phyloP scores from a whole-genome alignment of 2,113 vertebrate species.

The Pardalotus punctatus region DNA sequence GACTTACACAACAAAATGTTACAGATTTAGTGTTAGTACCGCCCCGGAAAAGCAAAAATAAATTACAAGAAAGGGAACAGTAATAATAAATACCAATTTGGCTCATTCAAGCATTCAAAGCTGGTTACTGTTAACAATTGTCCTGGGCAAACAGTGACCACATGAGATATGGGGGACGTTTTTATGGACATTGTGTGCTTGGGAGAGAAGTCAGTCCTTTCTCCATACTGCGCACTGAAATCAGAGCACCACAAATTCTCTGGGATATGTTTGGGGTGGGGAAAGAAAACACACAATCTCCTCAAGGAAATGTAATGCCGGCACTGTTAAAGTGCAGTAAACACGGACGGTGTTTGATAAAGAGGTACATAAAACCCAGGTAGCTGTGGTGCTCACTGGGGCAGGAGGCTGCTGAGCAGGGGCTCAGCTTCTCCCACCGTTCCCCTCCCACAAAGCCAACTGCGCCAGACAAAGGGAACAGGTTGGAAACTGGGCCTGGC shows the following conservation, averaged over 20 bases:
- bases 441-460: neutral
- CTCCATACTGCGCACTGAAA: neutral
- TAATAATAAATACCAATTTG: neutral
- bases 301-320: neutral
- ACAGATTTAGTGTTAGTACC: neutral
- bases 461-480: neutral
- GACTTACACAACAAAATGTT: neutral
- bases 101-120: neutral
- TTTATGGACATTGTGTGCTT: neutral
- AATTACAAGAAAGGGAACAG: neutral
- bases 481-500: neutral
- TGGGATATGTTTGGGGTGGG: neutral
- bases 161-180: neutral
- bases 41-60: neutral
- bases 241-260: neutral
- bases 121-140: neutral
- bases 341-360: neutral
- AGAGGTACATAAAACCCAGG: neutral
- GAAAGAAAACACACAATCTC: neutral
- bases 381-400: neutral
- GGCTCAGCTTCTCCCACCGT: accelerated
- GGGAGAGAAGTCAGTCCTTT: neutral
- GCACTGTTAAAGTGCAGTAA: neutral
- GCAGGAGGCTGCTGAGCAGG: neutral
- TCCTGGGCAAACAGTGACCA: neutral